Evolutionary conservation across 1,140 invertebrate species (phyloP), one percentile per base, ranked within the genome.

Genomic region (Cydia fagiglandana): DNA sequence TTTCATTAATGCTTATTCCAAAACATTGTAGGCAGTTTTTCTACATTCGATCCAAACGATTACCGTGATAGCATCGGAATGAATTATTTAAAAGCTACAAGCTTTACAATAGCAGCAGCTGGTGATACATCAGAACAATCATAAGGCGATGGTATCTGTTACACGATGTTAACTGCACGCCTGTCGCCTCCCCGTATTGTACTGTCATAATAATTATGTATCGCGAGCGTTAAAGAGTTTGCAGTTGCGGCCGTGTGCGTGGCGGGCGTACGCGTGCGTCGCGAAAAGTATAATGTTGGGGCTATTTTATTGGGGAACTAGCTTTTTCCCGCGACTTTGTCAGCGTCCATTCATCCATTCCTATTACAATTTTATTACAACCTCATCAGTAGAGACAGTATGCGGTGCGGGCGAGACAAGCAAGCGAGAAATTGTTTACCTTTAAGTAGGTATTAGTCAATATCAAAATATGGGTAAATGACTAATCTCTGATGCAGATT

Each of bases 191-290:
- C 61, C 20, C 34, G 78, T 79, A 86, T 86, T 86, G 84, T 86
- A 75, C 82, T 86, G 84, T 84, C 84, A 86, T 83, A 84, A 86
- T 86, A 81, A 86, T 86, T 84, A 86, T 82, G 84, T 86, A 81
- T 81, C 82, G 77, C 81, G 77, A 80, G 82, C 77, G 82, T 81
- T 82, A 82, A 83, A 83, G 66, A 77, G 78, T 83, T 81, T 75
- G 75, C 79, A 79, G 78, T 81, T 81, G 77, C 80, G 53, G 41
- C 77, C 66, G 78, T 82, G 20, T 82, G 20, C 74, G 73, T 34
- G 76, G 28, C 50, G 73, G 13, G 64, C 73, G 78, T 74, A 3
- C 45, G 66, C 20, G 50, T 73, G 20, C 64, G 24, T 73, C 76
- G n/a, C 20, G 20, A 24, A 61, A 61, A 61, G 1, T 24, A 24